A percentile compares a stretch with the other conserved stretches of the same genome.
Evolutionary conservation across 2,113 vertebrate genomes (phyloP).

Genomic region (Neodon shergylaensis): DNA sequence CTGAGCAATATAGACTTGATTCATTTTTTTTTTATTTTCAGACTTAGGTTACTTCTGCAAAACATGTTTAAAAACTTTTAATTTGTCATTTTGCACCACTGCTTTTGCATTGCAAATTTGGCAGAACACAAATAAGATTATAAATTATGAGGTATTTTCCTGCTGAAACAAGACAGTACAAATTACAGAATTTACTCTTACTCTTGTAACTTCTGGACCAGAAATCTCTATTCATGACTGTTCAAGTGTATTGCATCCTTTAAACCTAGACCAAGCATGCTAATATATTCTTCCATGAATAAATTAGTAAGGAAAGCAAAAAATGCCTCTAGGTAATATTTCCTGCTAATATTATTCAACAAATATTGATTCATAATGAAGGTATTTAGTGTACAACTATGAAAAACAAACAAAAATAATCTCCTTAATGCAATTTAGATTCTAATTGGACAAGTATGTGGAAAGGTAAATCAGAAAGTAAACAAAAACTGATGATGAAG

Average conservation of each 20-base stretch:
- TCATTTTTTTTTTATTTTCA: neutral
- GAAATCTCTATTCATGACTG: neutral
- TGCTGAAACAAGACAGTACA: neutral
- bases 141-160: neutral
- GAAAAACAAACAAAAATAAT: neutral
- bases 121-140: conserved; percentile 48
- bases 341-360: conserved; percentile 13
- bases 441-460: neutral
- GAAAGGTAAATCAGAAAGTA: neutral
- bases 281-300: conserved; percentile 27
- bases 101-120: neutral
- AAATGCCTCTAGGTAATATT: neutral
- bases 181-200: neutral
- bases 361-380: conserved; percentile 31
- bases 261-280: neutral
- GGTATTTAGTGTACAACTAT: neutral
- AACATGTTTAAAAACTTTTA: neutral
- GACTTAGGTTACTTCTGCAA: neutral
- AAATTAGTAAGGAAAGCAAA: conserved; percentile 18
- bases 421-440: neutral
- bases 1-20: neutral
- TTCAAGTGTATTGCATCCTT: conserved; percentile 1
- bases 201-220: neutral
- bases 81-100: neutral
- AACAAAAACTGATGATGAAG: neutral